phyloP scores from a whole-genome alignment of 2,888 invertebrate genomes.

The Drosophila picticornis region DNA sequence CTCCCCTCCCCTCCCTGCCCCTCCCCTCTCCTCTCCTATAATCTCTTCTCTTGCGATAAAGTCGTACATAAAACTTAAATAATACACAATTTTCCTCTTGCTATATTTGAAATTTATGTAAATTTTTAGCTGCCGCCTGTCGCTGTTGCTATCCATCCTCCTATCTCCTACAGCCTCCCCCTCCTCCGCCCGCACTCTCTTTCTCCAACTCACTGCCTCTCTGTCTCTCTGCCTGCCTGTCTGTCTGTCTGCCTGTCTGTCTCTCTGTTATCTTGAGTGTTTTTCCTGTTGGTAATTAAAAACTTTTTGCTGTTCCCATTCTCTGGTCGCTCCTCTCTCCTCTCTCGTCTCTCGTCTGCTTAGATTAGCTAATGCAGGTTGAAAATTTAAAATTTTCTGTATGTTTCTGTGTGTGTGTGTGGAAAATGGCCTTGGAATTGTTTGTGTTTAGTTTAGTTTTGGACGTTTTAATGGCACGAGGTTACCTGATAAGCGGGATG shows the following conservation, averaged over 20 bases:
- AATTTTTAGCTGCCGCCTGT: slow-evolving; percentile 49
- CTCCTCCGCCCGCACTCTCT: no score
- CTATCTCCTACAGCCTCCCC: not conserved
- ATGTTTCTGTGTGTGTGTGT: slow-evolving; percentile 13
- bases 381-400: slow-evolving; percentile 21
- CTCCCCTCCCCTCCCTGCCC: not conserved
- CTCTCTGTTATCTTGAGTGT: slow-evolving; percentile 65
- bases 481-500: slow-evolving; percentile 38
- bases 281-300: slow-evolving; percentile 78
- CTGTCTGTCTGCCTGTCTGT: slow-evolving; percentile 7
- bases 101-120: slow-evolving; percentile 76
- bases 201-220: not conserved
- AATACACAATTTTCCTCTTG: slow-evolving; percentile 55
- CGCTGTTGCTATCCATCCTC: not conserved
- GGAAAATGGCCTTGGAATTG: slow-evolving; percentile 48
- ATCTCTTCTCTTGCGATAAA: slow-evolving; percentile 33
- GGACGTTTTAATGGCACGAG: slow-evolving; percentile 27
- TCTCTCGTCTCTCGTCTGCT: slow-evolving; percentile 33
- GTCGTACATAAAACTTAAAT: slow-evolving; percentile 53
- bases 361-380: slow-evolving; percentile 72
- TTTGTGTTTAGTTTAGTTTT: slow-evolving; percentile 43
- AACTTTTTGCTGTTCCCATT: slow-evolving; percentile 62
- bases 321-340: slow-evolving; percentile 2
- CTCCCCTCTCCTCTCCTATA: not conserved
- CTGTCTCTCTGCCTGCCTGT: not conserved